These are phyloP conservation scores for Microcebus griseorufus DNA, from an alignment of 2,113 vertebrate species.

Conservation along the genomic window DNA sequence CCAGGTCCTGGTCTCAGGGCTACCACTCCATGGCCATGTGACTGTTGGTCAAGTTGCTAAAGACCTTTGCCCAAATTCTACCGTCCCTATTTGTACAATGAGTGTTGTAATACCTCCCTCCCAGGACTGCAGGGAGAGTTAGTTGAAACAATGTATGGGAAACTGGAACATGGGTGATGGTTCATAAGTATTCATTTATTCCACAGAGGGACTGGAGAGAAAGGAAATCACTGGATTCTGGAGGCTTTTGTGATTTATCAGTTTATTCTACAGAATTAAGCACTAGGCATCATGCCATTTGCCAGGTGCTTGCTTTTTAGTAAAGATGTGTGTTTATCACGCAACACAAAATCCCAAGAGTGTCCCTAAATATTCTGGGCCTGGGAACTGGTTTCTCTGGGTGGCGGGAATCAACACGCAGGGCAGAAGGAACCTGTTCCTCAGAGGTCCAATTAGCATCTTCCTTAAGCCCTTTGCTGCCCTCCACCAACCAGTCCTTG, in stretches of 20 bases:
- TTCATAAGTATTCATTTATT: conserved; percentile 52
- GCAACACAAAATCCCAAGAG: neutral
- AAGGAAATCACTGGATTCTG: neutral
- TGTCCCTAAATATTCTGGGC: conserved; percentile 5
- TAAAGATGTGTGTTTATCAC: neutral
- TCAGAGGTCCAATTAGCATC: conserved; percentile 25
- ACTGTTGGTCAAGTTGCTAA: neutral
- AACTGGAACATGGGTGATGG: neutral
- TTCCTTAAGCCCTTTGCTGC: conserved; percentile 1
- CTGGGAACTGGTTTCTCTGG: conserved; percentile 54
- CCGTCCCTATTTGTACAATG: neutral
- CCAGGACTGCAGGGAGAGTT: neutral
- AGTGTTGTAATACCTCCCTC: neutral
- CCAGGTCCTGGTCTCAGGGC: neutral
- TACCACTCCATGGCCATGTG: neutral
- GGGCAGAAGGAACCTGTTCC: conserved; percentile 3
- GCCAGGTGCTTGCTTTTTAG: neutral
- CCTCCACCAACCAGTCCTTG: conserved; percentile 25
- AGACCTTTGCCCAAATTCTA: neutral
- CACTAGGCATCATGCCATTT: neutral
- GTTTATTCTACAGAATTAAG: conserved; percentile 41
- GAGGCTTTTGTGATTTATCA: conserved; percentile 43
- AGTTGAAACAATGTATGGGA: conserved; percentile 26
- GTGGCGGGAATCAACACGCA: neutral
- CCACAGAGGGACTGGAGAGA: neutral